Evolutionary conservation across 2,113 vertebrate genomes (phyloP), one percentile per base, ranked within the genome.

Genomic region (Guaruba guarouba): DNA sequence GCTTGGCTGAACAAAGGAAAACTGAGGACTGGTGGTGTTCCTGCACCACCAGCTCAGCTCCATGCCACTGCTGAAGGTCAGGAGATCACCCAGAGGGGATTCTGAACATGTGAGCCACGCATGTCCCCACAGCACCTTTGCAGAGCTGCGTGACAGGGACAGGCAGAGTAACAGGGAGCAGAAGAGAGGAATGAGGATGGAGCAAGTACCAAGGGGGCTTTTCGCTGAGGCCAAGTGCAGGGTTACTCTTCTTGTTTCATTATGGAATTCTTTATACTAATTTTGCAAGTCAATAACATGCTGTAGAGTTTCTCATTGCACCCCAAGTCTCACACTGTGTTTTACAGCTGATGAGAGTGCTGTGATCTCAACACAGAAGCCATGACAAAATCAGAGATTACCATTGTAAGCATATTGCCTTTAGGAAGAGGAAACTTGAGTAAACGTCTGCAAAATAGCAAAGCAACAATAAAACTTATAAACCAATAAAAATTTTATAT

Each of bases 111-210:
- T 4, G 10, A 68, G 12, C 25, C 35, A 7, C 0, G 2, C 16
- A 7, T 0, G 1, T 0, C 61, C 31, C 74, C 41, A 15, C 27
- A 8, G 44, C 63, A 39, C 5, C 35, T 28, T 7, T 2, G 5
- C 1, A 4, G 59, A 12, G 51, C 48, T 64, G 59, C 0, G 0
- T 57, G 70, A n/a, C 22, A 20, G 71, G 57, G n/a, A 22, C 0
- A 6, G 20, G 28, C n/a, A 29, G 25, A 35, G 46, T 1, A 2
- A 46, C 9, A 43, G 57, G 68, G 31, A 82, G 33, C 61, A n/a
- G 54, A 0, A 6, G 35, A 69, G 9, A 39, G 55, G 19, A 64
- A 59, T 17, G 20, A 87, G 39, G 62, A 70, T 20, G 46, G 29
- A 85, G 37, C 35, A 64, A 44, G 28, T 68, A 22, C 4, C 0